Conservation (phyloP, 2,797 vertebrate species). For the Oreortyx pictus region DNA sequence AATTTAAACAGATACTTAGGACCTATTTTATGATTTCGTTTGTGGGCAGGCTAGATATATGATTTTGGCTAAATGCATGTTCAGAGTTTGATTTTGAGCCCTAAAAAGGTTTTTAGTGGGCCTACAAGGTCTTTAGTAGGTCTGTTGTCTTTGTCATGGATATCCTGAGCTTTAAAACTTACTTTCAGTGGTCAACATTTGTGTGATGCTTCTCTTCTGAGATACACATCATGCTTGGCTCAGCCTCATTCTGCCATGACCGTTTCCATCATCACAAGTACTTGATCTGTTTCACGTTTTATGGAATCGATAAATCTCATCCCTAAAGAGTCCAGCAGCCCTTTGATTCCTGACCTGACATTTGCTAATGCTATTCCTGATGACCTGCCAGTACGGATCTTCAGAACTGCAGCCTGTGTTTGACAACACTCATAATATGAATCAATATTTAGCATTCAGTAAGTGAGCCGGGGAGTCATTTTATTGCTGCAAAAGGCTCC, state of each 20-base stretch:
- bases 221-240: constrained; percentile 63
- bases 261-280: constrained; percentile 79
- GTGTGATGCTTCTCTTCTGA: constrained; percentile 60
- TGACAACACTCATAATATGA: constrained; percentile 89
- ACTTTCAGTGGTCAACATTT: constrained; percentile 53
- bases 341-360: constrained; percentile 85
- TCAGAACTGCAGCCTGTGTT: constrained; percentile 83
- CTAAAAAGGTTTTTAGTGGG: constrained; percentile 17
- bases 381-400: constrained; percentile 84
- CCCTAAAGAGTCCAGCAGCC: constrained; percentile 83
- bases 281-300: constrained; percentile 84
- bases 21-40: neutral
- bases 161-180: constrained; percentile 56
- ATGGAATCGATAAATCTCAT: constrained; percentile 84
- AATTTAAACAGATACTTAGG: neutral
- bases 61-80: constrained; percentile 17
- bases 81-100: constrained; percentile 38
- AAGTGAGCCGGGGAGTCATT: constrained; percentile 85
- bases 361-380: constrained; percentile 85
- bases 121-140: neutral
- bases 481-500: constrained; percentile 83
- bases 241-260: constrained; percentile 85
- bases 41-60: neutral
- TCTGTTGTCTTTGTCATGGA: neutral
- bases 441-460: constrained; percentile 89